Percentiles rank a stretch among this genome's conserved stretches.
Conservation (phyloP, 2,888 invertebrate species). For the Rhagium mordax region DNA sequence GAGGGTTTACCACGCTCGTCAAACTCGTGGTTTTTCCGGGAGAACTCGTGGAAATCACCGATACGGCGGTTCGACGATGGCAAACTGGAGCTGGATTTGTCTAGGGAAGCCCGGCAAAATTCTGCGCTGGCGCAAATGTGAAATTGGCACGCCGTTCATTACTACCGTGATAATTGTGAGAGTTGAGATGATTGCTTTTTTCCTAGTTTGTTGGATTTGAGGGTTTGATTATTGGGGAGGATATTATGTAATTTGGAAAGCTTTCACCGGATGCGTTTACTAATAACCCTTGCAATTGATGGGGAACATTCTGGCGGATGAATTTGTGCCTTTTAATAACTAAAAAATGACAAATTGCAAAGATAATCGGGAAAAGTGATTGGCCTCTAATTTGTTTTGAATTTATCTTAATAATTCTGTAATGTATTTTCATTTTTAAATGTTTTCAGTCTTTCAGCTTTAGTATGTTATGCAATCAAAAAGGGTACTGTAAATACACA, state of each 20-base stretch:
- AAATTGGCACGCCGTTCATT: constrained; percentile 59
- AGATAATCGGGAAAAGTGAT: constrained; percentile 11
- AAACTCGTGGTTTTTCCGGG: constrained; percentile 42
- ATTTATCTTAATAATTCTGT: background rate
- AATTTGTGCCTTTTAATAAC: constrained; percentile 30
- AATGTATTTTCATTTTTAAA: too few species aligned
- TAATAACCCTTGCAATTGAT: constrained; percentile 39
- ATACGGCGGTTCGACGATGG: constrained; percentile 56
- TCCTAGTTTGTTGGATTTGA: constrained; percentile 39
- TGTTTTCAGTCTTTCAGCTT: too few species aligned
- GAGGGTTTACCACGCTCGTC: constrained; percentile 26
- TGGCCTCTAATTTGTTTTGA: background rate
- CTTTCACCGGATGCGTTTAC: constrained; percentile 35
- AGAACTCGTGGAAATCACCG: constrained; percentile 53
- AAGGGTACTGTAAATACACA: too few species aligned
- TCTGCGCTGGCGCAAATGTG: constrained; percentile 58
- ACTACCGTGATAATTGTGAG: constrained; percentile 55
- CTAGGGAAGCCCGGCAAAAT: constrained; percentile 61
- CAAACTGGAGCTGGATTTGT: constrained; percentile 63
- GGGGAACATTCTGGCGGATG: constrained; percentile 35
- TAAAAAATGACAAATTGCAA: constrained; percentile 34
- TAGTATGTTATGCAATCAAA: too few species aligned
- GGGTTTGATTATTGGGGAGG: constrained; percentile 48
- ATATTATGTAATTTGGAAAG: constrained; percentile 39
- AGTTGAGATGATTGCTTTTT: constrained; percentile 59